Percentiles rank a stretch among this genome's conserved stretches.
Evolutionary conservation across 2,888 invertebrate species (phyloP).

Genomic region (Agrotis segetum): DNA sequence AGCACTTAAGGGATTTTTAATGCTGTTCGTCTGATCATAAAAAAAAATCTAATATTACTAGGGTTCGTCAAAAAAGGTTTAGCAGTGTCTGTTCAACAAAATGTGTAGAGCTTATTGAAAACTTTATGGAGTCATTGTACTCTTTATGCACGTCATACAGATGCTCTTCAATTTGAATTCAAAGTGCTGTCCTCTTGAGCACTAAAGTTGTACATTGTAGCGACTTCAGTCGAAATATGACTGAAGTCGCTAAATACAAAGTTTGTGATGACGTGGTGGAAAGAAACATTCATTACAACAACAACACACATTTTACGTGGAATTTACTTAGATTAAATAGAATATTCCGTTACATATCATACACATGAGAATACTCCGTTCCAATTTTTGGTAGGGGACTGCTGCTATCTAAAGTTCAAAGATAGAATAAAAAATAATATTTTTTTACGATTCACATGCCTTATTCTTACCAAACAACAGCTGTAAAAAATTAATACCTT

Average conservation of each 20-base stretch:
- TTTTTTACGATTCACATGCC: no score
- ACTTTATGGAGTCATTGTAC: slow-evolving; percentile 45
- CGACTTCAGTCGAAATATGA: background rate
- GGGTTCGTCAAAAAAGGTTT: slow-evolving; percentile 25
- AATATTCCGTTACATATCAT: no score
- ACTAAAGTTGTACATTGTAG: slow-evolving; percentile 27
- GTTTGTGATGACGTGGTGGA: background rate
- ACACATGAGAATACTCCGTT: no score
- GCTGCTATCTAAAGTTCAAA: no score
- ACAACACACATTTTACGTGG: no score
- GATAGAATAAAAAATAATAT: no score
- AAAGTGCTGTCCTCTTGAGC: slow-evolving; percentile 10
- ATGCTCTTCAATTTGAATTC: slow-evolving; percentile 36
- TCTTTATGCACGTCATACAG: slow-evolving; percentile 33
- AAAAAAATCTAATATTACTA: background rate
- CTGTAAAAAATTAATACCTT: background rate
- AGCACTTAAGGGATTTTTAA: background rate
- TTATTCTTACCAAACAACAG: no score
- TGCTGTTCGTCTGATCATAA: background rate
- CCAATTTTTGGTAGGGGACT: no score
- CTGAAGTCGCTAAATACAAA: background rate
- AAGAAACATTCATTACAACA: background rate
- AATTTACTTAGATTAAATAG: no score
- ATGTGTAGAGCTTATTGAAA: slow-evolving; percentile 9
- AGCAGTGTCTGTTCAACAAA: slow-evolving; percentile 11